Percentiles rank a stretch among this genome's conserved stretches.
Conservation (phyloP, 2,888 invertebrate genomes). For the Hirtodrosophila alboralis region DNA sequence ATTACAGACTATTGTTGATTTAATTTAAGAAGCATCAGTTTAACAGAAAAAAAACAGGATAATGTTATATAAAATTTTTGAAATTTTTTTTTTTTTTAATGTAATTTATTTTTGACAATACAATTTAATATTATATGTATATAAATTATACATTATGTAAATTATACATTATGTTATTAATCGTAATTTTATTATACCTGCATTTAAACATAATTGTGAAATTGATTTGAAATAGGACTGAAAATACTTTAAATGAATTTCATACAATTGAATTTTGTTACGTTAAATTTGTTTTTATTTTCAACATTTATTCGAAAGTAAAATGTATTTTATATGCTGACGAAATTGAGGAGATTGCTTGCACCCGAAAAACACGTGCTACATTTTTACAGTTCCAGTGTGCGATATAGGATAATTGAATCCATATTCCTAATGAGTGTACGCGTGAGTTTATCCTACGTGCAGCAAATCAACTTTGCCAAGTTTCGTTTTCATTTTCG, state of each 20-base stretch:
- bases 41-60: too few relatives aligned
- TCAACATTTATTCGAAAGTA: slow-evolving; percentile 4
- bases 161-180: too few relatives aligned
- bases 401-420: slow-evolving; percentile 56
- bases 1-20: too few relatives aligned
- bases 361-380: slow-evolving; percentile 31
- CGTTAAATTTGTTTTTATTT: slow-evolving; percentile 26
- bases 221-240: too few relatives aligned
- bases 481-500: slow-evolving; percentile 25
- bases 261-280: neutral
- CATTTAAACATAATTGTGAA: too few relatives aligned
- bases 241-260: neutral
- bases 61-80: too few relatives aligned
- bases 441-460: slow-evolving; percentile 47
- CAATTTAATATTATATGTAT: too few relatives aligned
- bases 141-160: too few relatives aligned
- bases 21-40: too few relatives aligned
- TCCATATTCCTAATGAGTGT: slow-evolving; percentile 68
- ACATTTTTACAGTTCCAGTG: slow-evolving; percentile 1
- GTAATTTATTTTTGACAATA: too few relatives aligned
- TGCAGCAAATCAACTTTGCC: slow-evolving; percentile 54
- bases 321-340: slow-evolving; percentile 6
- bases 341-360: slow-evolving; percentile 15
- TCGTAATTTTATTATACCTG: too few relatives aligned
- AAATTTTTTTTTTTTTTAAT: too few relatives aligned